Evolutionary conservation across 1,140 invertebrate genomes (phyloP), one percentile per base, ranked within the genome.

Genomic region (Aphelenchoides fujianensis): DNA sequence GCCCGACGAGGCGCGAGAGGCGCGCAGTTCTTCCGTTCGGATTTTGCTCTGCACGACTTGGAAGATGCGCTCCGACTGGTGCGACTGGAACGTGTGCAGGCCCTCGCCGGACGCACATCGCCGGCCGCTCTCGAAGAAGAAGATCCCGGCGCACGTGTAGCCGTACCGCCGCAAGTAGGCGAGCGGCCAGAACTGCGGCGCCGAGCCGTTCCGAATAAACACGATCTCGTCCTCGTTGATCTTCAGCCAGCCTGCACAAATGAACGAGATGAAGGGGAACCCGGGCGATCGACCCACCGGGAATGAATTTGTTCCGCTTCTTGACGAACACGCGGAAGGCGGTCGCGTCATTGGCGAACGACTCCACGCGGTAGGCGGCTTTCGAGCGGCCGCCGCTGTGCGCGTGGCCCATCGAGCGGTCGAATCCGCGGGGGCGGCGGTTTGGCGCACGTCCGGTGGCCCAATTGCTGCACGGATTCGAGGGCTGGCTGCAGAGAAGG

Each of bases 51-150:
- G 77, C 12, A 78, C 76, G 16, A 79, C 81, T 41, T 83, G 79
- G 63, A 97, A 97, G n/a, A 98, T 87, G 69, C 90, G 86, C 79
- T 94, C 92, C 31, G 95, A 94, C 84, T 91, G 88, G 57, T 89
- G 88, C 85, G 94, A 96, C 80, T 91, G 91, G 85, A 97, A 98
- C 5, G 92, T 93, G 87, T 94, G 97, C 76, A 97, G 93, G 7
- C 95, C 95, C 76, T 90, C 88, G 72, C 93, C 95, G 0, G 93
- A 96, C 37, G 91, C 90, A 85, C 94, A 97, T 57, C 94, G 88
- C 74, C 94, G 88, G 0, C 95, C 95, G 79, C 92, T 93, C 86
- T 97, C 95, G 85, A 98, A 97, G 72, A 92, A 96, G 84, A 98
- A 98, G 67, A 90, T 81, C 84, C 94, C 92, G 1, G 89, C 89